phyloP scores from a whole-genome alignment of 2,113 vertebrate species.

The Heloderma charlesbogerti region DNA sequence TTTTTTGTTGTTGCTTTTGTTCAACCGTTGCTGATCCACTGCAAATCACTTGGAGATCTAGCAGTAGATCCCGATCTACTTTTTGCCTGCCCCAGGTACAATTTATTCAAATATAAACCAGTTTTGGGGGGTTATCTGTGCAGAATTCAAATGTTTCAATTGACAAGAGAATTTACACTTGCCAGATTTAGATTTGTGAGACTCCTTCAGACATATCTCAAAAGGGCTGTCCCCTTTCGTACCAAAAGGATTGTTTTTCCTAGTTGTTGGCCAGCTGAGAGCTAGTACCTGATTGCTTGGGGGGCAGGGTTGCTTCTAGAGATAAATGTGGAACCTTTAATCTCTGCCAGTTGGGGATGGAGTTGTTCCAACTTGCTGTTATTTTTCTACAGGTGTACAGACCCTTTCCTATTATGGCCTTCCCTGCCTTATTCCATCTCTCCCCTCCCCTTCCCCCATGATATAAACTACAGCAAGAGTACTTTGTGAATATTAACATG shows the following conservation, averaged over 20 bases:
- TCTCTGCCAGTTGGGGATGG: neutral
- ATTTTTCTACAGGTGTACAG: neutral
- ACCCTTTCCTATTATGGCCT: too few species aligned
- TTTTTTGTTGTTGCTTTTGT: too few species aligned
- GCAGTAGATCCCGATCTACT: too few species aligned
- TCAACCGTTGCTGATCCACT: too few species aligned
- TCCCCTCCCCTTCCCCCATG: too few species aligned
- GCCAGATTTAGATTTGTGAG: neutral
- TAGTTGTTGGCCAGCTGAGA: neutral
- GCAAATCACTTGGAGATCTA: too few species aligned
- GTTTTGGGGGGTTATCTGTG: neutral
- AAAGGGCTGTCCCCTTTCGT: neutral
- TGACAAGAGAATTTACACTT: neutral
- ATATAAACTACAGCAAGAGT: neutral
- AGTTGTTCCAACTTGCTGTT: neutral
- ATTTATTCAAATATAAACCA: neutral
- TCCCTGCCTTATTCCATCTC: too few species aligned
- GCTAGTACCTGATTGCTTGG: neutral
- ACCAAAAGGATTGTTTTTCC: neutral
- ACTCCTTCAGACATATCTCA: neutral
- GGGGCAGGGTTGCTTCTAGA: neutral
- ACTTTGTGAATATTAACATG: neutral
- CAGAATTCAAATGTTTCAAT: neutral
- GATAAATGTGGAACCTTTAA: neutral
- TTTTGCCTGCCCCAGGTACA: too few species aligned